Evolutionary conservation across 37 sponge, comb jelly and placozoan genomes (phyloP).

Genomic region (Crambe crambe): DNA sequence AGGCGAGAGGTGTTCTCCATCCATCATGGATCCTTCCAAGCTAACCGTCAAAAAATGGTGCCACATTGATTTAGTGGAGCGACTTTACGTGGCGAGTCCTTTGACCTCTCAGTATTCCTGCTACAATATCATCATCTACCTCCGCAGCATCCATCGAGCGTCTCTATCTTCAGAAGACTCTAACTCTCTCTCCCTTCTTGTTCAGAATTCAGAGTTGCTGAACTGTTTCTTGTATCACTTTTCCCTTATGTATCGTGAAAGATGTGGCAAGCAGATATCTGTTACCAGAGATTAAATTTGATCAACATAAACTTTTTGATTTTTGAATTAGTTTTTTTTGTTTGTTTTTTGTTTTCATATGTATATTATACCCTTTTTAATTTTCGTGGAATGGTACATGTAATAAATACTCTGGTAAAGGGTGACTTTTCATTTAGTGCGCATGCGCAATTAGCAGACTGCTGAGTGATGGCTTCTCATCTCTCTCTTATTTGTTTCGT

Average conservation of each 20-base stretch:
- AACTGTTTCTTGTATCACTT: constrained; percentile 30
- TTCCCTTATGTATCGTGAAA: constrained; percentile 23
- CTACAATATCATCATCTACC: constrained; percentile 5
- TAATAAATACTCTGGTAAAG: neutral
- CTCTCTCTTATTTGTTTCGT: no score
- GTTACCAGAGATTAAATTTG: constrained; percentile 1
- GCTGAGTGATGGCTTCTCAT: neutral
- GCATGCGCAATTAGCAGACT: neutral
- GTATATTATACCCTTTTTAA: neutral
- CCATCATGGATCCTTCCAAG: constrained; percentile 10
- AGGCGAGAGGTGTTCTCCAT: constrained; percentile 18
- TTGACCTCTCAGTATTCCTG: neutral
- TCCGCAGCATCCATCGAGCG: neutral
- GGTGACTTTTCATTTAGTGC: neutral
- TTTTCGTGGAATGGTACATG: no score
- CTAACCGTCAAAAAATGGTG: constrained; percentile 55
- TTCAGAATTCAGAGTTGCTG: constrained; percentile 13
- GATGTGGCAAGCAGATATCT: constrained; percentile 24
- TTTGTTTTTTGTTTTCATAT: neutral
- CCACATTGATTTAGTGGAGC: constrained; percentile 40
- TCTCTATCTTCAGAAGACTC: constrained; percentile 4
- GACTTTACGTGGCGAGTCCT: constrained; percentile 18
- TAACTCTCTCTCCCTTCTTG: constrained; percentile 20
- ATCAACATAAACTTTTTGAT: neutral
- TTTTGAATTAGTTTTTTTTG: no score